Evolutionary conservation across 1,140 invertebrate species (phyloP).

Genomic region (Neodiprion lecontei): DNA sequence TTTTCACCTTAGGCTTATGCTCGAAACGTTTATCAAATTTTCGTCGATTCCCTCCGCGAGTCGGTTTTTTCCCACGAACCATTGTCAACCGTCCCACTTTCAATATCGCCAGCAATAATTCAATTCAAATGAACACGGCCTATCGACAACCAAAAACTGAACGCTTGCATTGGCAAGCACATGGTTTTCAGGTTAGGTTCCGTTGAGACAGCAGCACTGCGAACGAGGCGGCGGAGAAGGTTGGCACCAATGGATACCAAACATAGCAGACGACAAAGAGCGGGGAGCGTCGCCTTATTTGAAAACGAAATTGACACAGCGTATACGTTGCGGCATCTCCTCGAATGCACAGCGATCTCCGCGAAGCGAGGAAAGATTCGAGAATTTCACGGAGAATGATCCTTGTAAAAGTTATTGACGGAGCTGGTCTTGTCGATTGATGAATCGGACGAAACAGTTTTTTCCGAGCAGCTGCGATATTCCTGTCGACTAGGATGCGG

Average conservation of each 20-base stretch:
- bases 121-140: background rate
- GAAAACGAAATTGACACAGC: background rate
- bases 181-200: background rate
- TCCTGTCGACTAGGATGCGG: too few relatives aligned
- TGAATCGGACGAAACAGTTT: too few relatives aligned
- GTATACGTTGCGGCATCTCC: too few relatives aligned
- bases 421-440: too few relatives aligned
- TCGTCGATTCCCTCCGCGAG: constrained; percentile 32
- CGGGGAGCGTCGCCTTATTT: background rate
- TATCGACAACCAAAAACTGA: background rate
- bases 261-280: background rate
- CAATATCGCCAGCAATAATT: too few relatives aligned
- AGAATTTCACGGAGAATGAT: too few relatives aligned
- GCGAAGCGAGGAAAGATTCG: too few relatives aligned
- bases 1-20: constrained; percentile 36
- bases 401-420: too few relatives aligned
- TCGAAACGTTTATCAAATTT: constrained; percentile 32
- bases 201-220: background rate
- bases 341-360: too few relatives aligned
- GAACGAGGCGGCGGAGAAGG: background rate
- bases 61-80: constrained; percentile 36
- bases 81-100: constrained; percentile 19
- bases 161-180: background rate
- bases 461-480: too few relatives aligned
- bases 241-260: background rate